phyloP scores from a whole-genome alignment of 1,140 invertebrate species.

The Pentalonia nigronervosa region DNA sequence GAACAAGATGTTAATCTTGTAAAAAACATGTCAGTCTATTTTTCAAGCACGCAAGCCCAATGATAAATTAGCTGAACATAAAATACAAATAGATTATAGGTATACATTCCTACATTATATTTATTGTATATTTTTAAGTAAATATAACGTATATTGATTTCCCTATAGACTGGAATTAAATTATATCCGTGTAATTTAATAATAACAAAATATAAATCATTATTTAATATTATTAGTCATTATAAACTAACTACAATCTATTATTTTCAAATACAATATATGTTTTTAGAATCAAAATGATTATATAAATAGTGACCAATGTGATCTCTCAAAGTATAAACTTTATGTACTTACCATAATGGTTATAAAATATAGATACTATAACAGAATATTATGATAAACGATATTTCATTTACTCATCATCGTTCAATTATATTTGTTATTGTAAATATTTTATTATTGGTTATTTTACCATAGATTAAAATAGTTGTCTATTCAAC shows the following conservation, averaged over 20 bases:
- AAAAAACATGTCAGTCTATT: not conserved
- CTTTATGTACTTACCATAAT: not conserved
- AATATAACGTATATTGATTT: not conserved
- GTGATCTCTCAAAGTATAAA: not conserved
- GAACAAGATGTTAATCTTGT: not conserved
- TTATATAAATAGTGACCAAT: not conserved
- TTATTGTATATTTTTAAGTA: not conserved
- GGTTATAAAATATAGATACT: not conserved
- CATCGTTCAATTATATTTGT: not conserved
- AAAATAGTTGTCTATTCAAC: too few relatives aligned
- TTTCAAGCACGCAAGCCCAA: not conserved
- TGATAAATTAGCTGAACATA: not conserved
- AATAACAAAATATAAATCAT: not conserved
- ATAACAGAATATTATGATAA: not conserved
- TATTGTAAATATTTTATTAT: not conserved
- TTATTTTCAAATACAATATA: not conserved
- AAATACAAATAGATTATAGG: not conserved
- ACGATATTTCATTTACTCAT: not conserved
- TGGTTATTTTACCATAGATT: not conserved
- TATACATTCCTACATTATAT: not conserved
- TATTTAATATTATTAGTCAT: not conserved
- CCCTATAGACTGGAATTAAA: not conserved
- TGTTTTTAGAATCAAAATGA: not conserved
- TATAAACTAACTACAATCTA: not conserved
- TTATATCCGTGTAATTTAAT: not conserved